A percentile compares a stretch with the other conserved stretches of the same genome.
These are phyloP conservation scores for Caenorhabditis doughertyi DNA, from an alignment of 2,888 invertebrate species.

Conservation along the genomic window DNA sequence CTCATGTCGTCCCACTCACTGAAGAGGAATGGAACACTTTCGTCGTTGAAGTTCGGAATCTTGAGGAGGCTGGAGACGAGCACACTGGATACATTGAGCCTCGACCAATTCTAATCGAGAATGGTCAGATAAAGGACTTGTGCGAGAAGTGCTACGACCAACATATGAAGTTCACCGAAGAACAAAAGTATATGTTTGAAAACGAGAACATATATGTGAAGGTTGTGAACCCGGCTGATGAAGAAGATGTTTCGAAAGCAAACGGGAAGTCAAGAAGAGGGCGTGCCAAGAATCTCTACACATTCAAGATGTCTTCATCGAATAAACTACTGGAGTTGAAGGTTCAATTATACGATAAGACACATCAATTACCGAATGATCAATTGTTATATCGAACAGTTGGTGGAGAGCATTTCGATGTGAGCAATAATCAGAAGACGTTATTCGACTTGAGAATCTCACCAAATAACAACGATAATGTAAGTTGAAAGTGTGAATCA, in stretches of 20 bases:
- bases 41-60: constrained; percentile 38
- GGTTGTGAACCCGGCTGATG: constrained; percentile 68
- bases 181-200: constrained; percentile 61
- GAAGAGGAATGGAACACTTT: constrained; percentile 67
- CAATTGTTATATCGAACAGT: constrained; percentile 67
- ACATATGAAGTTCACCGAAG: constrained; percentile 46
- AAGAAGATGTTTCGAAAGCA: constrained; percentile 40
- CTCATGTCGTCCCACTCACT: constrained; percentile 64
- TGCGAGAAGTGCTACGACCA: constrained; percentile 67
- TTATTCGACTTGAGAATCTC: constrained; percentile 73
- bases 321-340: constrained; percentile 76
- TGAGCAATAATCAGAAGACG: constrained; percentile 67
- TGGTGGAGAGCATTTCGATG: constrained; percentile 63
- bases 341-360: constrained; percentile 73
- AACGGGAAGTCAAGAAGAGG: constrained; percentile 52
- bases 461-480: constrained; percentile 76
- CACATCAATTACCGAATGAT: constrained; percentile 65
- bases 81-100: constrained; percentile 8
- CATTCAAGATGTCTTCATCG: constrained; percentile 69
- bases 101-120: constrained; percentile 7
- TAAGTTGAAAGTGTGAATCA: constrained; percentile 10
- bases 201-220: constrained; percentile 75
- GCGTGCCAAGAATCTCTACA: constrained; percentile 46
- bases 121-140: constrained; percentile 55
- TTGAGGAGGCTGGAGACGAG: constrained; percentile 48